These are phyloP conservation scores for Novumbra hubbsi DNA, from an alignment of 2,797 vertebrate genomes.

Conservation along the genomic window DNA sequence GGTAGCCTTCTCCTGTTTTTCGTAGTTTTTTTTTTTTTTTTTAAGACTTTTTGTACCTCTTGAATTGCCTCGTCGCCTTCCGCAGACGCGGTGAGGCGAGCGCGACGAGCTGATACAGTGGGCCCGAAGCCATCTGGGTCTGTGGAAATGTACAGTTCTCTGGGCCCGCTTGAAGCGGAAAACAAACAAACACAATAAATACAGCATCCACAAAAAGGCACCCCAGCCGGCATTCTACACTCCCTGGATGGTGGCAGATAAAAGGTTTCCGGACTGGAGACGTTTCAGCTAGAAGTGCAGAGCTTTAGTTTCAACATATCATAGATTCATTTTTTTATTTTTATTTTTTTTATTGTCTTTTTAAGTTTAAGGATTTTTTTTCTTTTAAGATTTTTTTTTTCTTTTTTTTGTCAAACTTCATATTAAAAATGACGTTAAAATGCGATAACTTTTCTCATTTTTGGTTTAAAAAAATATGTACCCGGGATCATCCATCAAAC, in stretches of 20 bases:
- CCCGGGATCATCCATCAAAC: constrained; percentile 75
- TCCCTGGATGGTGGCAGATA: constrained; percentile 58
- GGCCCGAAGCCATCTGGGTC: constrained; percentile 61
- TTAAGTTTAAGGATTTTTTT: constrained; percentile 61
- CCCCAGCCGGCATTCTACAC: constrained; percentile 57
- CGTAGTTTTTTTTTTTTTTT: constrained; percentile 44
- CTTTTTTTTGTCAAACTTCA: constrained; percentile 76
- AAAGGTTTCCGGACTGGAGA: constrained; percentile 61
- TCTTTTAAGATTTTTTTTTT: constrained; percentile 62
- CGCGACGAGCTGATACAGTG: constrained; percentile 61
- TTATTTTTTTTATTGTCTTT: constrained; percentile 38
- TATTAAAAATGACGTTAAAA: constrained; percentile 78
- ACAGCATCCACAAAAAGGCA: constrained; percentile 75
- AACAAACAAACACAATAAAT: constrained; percentile 66
- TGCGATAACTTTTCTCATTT: constrained; percentile 73
- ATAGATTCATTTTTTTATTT: constrained; percentile 54
- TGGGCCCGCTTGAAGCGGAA: constrained; percentile 66
- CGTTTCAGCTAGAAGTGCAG: constrained; percentile 76
- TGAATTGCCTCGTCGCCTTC: constrained; percentile 45
- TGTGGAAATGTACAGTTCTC: constrained; percentile 76
- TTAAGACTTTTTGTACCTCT: constrained; percentile 72
- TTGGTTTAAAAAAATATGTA: constrained; percentile 83
- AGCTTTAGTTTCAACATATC: constrained; percentile 65
- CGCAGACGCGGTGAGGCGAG: constrained; percentile 54
- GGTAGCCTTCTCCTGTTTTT: constrained; percentile 66